Conservation (phyloP, 1,140 invertebrate genomes). For the Armadillidium nasatum region DNA sequence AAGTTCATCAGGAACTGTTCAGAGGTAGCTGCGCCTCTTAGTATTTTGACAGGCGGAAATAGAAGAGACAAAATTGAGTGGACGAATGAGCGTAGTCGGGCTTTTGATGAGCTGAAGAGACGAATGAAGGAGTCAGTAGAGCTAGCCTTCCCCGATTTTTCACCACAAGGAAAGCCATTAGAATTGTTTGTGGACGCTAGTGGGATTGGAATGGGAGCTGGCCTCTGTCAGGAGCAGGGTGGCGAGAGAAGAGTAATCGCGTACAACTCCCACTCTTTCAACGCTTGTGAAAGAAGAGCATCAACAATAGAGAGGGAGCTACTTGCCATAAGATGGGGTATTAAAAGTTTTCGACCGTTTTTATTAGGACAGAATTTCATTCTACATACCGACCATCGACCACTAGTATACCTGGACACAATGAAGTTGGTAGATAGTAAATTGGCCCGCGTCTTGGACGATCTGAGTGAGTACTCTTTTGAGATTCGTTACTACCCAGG, state of each 20-base stretch:
- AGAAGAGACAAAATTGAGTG: no score
- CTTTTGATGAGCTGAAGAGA: background rate
- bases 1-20: background rate
- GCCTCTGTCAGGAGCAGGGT: background rate
- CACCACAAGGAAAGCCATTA: background rate
- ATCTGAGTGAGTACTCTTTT: no score
- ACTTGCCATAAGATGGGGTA: background rate
- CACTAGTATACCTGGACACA: slow-evolving; percentile 5
- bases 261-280: slow-evolving; percentile 1
- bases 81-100: no score
- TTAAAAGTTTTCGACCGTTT: slow-evolving; percentile 13
- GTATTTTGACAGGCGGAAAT: background rate
- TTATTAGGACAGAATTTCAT: background rate
- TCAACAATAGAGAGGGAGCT: slow-evolving; percentile 5
- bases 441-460: no score
- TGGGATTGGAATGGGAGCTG: background rate
- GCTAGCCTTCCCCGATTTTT: slow-evolving; percentile 3
- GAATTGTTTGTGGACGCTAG: slow-evolving; percentile 3
- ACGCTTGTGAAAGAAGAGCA: background rate
- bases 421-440: background rate
- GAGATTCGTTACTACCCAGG: no score
- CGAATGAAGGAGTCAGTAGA: background rate
- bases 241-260: slow-evolving; percentile 12
- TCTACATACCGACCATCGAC: background rate
- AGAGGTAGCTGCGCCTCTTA: background rate